Evolutionary conservation across 2,888 invertebrate genomes (phyloP).

Genomic region (Chalcosyrphus nemorum): DNA sequence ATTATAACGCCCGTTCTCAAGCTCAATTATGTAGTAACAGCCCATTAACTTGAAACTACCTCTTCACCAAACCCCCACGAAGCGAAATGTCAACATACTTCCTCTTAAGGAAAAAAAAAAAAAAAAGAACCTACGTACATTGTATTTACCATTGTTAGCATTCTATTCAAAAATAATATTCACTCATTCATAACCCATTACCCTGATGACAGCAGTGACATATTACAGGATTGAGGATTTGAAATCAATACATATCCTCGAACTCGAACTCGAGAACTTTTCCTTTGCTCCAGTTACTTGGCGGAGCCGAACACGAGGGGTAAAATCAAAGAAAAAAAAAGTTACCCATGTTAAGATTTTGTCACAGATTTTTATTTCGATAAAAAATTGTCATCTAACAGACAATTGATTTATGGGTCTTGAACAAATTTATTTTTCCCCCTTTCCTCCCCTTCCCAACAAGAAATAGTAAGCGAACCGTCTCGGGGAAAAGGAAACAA

Average conservation of each 20-base stretch:
- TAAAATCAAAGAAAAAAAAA: neutral
- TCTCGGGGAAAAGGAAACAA: neutral
- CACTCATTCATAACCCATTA: slow-evolving; percentile 17
- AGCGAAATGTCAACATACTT: neutral
- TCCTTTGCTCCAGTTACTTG: neutral
- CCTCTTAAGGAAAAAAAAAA: neutral
- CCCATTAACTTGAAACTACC: neutral
- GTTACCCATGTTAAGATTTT: slow-evolving; percentile 34
- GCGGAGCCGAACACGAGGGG: neutral
- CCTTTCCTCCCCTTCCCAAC: too few relatives aligned
- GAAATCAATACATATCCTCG: slow-evolving; percentile 21
- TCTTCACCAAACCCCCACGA: neutral
- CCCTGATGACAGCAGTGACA: slow-evolving; percentile 20
- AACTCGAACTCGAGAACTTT: neutral
- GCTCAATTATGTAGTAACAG: neutral
- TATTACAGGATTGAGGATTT: slow-evolving; percentile 2
- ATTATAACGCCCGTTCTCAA: neutral
- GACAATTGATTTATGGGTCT: slow-evolving; percentile 47
- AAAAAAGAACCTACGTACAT: neutral
- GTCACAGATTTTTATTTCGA: slow-evolving; percentile 3
- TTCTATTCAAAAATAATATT: neutral
- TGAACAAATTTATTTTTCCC: slow-evolving; percentile 24
- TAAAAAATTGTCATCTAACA: slow-evolving; percentile 8
- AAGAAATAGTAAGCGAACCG: neutral
- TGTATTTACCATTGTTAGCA: neutral